Evolutionary conservation across 1,140 invertebrate genomes (phyloP).

Genomic region (Megalonaias nervosa): DNA sequence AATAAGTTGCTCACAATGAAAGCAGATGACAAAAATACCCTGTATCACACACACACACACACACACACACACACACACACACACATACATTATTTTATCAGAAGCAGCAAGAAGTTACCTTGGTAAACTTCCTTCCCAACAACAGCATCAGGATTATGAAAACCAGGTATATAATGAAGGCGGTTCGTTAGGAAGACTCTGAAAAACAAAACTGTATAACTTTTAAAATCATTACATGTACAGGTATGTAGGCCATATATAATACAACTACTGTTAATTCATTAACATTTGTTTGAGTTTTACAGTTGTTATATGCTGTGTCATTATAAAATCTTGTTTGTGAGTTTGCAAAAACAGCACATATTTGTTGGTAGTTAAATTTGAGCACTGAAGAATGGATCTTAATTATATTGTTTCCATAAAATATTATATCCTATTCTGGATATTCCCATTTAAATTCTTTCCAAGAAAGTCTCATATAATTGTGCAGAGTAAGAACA

Average conservation of each 20-base stretch:
- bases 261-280: neutral
- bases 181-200: conserved; percentile 64
- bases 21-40: no score
- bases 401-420: no score
- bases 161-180: conserved; percentile 63
- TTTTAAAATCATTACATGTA: neutral
- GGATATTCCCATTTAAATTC: no score
- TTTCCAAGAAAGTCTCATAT: no score
- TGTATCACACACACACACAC: neutral
- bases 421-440: no score
- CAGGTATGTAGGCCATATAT: neutral
- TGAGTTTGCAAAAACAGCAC: no score
- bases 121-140: conserved; percentile 54
- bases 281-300: neutral
- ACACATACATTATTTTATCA: neutral
- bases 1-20: no score
- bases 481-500: no score
- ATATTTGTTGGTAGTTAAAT: no score
- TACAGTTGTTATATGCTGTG: neutral
- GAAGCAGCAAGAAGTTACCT: conserved; percentile 37
- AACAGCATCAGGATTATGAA: conserved; percentile 59
- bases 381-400: no score
- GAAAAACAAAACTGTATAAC: conserved; percentile 19
- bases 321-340: neutral
- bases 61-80: neutral